These are phyloP conservation scores for Ganaspis sp. DNA, from an alignment of 1,140 invertebrate species.

Conservation along the genomic window DNA sequence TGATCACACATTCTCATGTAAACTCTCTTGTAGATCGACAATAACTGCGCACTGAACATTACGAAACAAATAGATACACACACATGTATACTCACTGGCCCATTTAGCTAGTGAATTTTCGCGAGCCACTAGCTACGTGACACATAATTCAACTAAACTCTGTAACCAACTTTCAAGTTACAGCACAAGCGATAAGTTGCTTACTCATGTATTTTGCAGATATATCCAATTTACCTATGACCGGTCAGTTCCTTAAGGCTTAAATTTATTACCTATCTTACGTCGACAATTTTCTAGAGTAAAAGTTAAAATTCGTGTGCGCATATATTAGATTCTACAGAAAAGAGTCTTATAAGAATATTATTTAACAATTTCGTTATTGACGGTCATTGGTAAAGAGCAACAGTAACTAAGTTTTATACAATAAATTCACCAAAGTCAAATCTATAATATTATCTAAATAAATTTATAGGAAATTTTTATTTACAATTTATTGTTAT, in stretches of 20 bases:
- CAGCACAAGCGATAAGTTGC: constrained; percentile 39
- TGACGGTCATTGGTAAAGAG: too few relatives aligned
- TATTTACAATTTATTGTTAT: too few relatives aligned
- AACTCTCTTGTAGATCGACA: not conserved
- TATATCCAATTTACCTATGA: not conserved
- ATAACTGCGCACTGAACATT: constrained; percentile 27
- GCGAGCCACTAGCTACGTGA: constrained; percentile 59
- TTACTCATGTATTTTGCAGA: constrained; percentile 20
- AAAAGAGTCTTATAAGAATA: too few relatives aligned
- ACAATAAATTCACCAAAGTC: too few relatives aligned
- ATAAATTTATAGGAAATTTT: too few relatives aligned
- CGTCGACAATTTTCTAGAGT: not conserved
- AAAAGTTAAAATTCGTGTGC: not conserved
- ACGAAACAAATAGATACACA: constrained; percentile 16
- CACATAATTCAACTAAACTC: constrained; percentile 65
- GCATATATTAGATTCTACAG: too few relatives aligned
- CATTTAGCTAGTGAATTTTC: constrained; percentile 53
- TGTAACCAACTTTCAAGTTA: constrained; percentile 63
- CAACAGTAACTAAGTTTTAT: too few relatives aligned
- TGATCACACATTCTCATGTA: not conserved
- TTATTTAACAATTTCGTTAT: too few relatives aligned
- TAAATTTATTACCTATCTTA: not conserved
- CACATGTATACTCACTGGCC: constrained; percentile 37
- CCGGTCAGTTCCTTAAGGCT: not conserved
- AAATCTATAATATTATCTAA: too few relatives aligned